Evolutionary conservation across 2,888 invertebrate species (phyloP).

Genomic region (Tetheella fluctuosa): DNA sequence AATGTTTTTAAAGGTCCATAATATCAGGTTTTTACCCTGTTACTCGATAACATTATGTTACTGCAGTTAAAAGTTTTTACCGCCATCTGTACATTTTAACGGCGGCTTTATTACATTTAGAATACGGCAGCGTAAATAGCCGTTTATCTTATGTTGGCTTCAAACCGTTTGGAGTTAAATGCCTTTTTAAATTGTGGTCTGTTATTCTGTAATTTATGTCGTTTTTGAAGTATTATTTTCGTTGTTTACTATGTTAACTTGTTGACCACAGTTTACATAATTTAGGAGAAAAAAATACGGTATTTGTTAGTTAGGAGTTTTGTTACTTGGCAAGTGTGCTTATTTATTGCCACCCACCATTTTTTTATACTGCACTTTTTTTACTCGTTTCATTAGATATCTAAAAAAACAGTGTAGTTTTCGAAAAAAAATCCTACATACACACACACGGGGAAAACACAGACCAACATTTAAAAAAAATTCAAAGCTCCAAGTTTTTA

Average conservation of each 20-base stretch:
- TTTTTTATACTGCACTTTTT: too few species aligned
- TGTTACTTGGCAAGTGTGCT: too few species aligned
- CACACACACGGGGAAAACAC: too few species aligned
- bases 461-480: too few species aligned
- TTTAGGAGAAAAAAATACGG: background rate
- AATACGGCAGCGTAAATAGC: slow-evolving; percentile 1
- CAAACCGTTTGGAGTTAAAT: slow-evolving; percentile 2
- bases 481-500: too few species aligned
- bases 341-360: too few species aligned
- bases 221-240: background rate
- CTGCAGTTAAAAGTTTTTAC: slow-evolving; percentile 3
- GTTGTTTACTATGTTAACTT: background rate
- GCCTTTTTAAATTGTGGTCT: slow-evolving; percentile 4
- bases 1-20: background rate
- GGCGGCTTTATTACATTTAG: slow-evolving; percentile 4
- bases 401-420: too few species aligned
- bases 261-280: background rate
- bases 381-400: too few species aligned
- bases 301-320: too few species aligned
- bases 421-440: too few species aligned
- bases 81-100: slow-evolving; percentile 9
- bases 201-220: background rate
- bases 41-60: slow-evolving; percentile 2
- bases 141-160: slow-evolving; percentile 6
- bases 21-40: background rate